Percentiles rank a stretch among this genome's conserved stretches.
Conservation (phyloP, 2,113 vertebrate genomes). For the Corythornis cristatus region DNA sequence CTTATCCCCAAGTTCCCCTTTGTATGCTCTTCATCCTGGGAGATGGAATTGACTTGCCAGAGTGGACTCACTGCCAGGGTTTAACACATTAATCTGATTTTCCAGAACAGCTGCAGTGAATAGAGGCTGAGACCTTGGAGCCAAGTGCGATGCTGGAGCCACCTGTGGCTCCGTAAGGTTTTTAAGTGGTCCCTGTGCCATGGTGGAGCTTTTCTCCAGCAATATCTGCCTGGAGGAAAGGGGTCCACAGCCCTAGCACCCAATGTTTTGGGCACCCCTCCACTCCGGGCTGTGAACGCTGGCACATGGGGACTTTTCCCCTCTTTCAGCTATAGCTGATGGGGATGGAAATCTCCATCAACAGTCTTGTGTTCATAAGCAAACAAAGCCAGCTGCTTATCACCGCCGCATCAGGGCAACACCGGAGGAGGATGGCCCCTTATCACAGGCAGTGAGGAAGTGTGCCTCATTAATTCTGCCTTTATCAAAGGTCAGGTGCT, state of each 20-base stretch:
- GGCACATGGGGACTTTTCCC: neutral
- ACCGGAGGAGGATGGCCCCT: neutral
- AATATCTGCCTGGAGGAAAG: rapidly evolving
- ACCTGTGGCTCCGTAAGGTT: neutral
- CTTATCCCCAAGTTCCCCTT: neutral
- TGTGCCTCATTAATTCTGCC: neutral
- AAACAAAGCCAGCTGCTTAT: conserved; percentile 61
- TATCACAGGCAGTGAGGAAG: neutral
- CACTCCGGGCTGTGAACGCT: rapidly evolving
- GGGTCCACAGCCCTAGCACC: rapidly evolving
- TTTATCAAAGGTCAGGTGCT: neutral
- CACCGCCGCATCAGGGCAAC: neutral
- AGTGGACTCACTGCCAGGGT: neutral
- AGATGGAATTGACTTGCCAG: neutral
- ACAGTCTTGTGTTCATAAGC: neutral
- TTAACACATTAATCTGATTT: conserved; percentile 38
- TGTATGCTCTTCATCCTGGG: neutral
- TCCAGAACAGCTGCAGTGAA: conserved; percentile 18
- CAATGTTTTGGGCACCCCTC: rapidly evolving
- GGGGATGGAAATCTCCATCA: neutral
- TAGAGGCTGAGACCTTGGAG: neutral
- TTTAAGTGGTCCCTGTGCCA: rapidly evolving
- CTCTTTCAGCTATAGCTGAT: rapidly evolving
- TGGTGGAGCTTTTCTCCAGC: neutral
- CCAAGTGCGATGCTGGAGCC: neutral